These are phyloP conservation scores for Akabosia matsudoensis DNA, from an alignment of 1,140 invertebrate species.

Conservation along the genomic window DNA sequence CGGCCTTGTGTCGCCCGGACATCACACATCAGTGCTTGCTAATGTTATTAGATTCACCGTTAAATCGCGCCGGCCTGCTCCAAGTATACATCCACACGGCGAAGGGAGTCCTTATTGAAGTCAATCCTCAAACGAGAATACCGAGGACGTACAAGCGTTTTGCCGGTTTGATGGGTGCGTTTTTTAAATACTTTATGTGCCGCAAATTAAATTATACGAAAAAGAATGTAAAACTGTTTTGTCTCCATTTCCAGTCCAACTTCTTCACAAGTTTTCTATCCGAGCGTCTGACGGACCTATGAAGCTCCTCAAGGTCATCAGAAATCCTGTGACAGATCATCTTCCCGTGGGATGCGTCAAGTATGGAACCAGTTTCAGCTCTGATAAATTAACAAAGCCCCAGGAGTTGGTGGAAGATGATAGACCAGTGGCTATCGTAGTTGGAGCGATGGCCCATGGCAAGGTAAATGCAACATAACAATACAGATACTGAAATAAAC, in stretches of 20 bases:
- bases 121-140: slow-evolving; percentile 97
- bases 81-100: slow-evolving; percentile 94
- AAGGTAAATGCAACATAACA: too few relatives aligned
- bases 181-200: background rate
- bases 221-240: slow-evolving; percentile 36
- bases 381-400: slow-evolving; percentile 71
- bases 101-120: slow-evolving; percentile 96
- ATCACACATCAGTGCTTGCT: slow-evolving; percentile 92
- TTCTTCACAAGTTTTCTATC: slow-evolving; percentile 91
- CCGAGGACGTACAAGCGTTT: slow-evolving; percentile 97
- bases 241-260: slow-evolving; percentile 74
- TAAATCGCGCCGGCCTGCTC: slow-evolving; percentile 83
- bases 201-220: slow-evolving; percentile 15
- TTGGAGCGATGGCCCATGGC: slow-evolving; percentile 97
- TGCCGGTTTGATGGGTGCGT: slow-evolving; percentile 91
- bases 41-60: slow-evolving; percentile 93
- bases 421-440: slow-evolving; percentile 80
- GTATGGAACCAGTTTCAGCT: slow-evolving; percentile 83
- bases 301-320: slow-evolving; percentile 94
- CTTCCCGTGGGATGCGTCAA: slow-evolving; percentile 93
- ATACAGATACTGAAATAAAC: too few relatives aligned
- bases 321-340: slow-evolving; percentile 93
- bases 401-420: slow-evolving; percentile 74
- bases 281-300: slow-evolving; percentile 82
- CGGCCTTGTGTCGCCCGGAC: slow-evolving; percentile 82